Evolutionary conservation across 2,113 vertebrate species (phyloP).

Genomic region (Furnarius figulus): DNA sequence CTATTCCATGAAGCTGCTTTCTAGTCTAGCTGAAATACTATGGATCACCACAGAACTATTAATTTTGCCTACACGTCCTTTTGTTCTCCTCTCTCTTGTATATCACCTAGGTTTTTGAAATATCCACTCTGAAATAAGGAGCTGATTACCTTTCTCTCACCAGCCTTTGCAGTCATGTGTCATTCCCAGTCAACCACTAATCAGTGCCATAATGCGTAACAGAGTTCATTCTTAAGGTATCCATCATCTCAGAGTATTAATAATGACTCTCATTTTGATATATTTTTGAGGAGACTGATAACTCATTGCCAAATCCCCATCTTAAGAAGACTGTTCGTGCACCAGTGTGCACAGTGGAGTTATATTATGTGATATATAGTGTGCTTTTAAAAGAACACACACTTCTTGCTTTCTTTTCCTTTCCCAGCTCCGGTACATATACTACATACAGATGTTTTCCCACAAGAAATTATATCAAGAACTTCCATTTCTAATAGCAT

Average conservation of each 20-base stretch:
- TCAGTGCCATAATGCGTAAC: background rate
- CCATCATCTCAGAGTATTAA: background rate
- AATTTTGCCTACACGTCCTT: background rate
- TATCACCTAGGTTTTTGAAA: fast-evolving
- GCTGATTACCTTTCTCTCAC: background rate
- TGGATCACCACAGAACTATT: background rate
- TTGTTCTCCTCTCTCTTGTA: background rate
- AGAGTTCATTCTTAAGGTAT: background rate
- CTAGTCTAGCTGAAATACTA: background rate
- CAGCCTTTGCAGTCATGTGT: background rate
- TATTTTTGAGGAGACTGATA: background rate
- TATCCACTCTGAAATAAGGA: background rate
- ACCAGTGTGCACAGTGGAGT: background rate
- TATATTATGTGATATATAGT: background rate
- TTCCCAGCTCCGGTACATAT: background rate
- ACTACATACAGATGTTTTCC: background rate
- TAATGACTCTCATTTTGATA: background rate
- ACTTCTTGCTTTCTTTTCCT: background rate
- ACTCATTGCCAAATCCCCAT: background rate
- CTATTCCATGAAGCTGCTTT: background rate
- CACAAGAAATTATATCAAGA: background rate
- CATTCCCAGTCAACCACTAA: background rate
- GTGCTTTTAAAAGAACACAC: background rate
- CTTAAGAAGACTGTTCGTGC: background rate
- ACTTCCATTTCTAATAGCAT: background rate